Conservation (phyloP, 53 echinoderm and acorn worm species). For the Zoroaster sp. region DNA sequence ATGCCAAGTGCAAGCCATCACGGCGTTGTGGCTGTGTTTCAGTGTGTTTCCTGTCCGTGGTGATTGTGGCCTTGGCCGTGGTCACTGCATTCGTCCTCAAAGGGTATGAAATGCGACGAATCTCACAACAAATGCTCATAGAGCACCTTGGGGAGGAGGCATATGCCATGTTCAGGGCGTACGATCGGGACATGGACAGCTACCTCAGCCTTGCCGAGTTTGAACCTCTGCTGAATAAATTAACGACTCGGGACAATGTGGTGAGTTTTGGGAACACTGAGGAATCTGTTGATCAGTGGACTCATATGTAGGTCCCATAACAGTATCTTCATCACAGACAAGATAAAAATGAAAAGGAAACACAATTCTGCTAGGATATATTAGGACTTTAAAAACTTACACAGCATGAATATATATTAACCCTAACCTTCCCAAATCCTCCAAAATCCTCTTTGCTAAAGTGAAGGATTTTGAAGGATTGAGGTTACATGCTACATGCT, state of each 20-base stretch:
- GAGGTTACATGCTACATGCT: too few relatives aligned
- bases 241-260: conserved; percentile 42
- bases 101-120: conserved; percentile 28
- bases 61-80: conserved; percentile 61
- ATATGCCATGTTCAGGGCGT: conserved; percentile 69
- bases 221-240: conserved; percentile 82
- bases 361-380: too few relatives aligned
- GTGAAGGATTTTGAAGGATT: too few relatives aligned
- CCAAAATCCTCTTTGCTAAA: too few relatives aligned
- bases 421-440: too few relatives aligned
- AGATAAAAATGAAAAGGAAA: too few relatives aligned
- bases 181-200: conserved; percentile 82
- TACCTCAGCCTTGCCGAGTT: conserved; percentile 89
- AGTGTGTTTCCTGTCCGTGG: conserved; percentile 58
- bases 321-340: too few relatives aligned
- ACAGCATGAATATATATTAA: too few relatives aligned
- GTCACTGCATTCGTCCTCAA: conserved; percentile 25
- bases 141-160: conserved; percentile 75
- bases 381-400: too few relatives aligned
- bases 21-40: conserved; percentile 49
- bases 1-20: neutral
- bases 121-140: conserved; percentile 12
- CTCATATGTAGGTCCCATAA: too few relatives aligned
- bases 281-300: neutral
- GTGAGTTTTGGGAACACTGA: neutral